Evolutionary conservation across 37 sponge, comb jelly and placozoan genomes (phyloP), one percentile per base, ranked within the genome.

Genomic region (Ephydatia muelleri): DNA sequence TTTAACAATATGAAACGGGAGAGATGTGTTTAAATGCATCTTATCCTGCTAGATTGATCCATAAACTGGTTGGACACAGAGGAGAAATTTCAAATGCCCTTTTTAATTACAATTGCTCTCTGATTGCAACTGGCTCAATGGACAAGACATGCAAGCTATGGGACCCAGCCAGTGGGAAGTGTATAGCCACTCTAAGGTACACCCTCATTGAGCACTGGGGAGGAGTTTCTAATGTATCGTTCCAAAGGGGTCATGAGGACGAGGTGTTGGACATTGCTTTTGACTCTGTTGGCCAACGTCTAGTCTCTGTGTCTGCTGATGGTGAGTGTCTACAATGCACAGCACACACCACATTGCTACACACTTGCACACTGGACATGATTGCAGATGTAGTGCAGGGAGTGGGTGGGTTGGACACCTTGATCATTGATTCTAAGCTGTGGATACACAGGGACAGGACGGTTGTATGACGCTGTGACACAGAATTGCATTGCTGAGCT

Each of bases 111-210:
- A 87, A 90, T 68, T 86, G 89, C 23, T 57, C 83, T 29, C 74
- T 96, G 70, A 93, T 98, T 35, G 96, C 95, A 22, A 92, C 97
- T 29, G 95, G 92, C 21, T 98, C 99, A 16, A 96, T 98, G 95
- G 99, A 96, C 71, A 94, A 94, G 75, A 98, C 96, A 27, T 96
- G 97, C 80, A 94, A 92, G 65, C 81, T 98, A 25, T 94, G 99
- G 94, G 96, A 98, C 49, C 29, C 87, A 49, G 28, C 83, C 29
- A 83, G 81, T 23, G 98, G 98, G 6, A 81, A 84, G 70, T 84
- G 88, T 72, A 43, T 94, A 19, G 73, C 85, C 37, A 96, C 98
- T 29, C 82, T 97, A 11, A 64, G 90, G 90, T 93, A 31, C 29
- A 29, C 9, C 5, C 5, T 13, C 29, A 30, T 4, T 30, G 70